These are phyloP conservation scores for Silurus aristotelis DNA, from an alignment of 2,797 vertebrate genomes.

Conservation along the genomic window DNA sequence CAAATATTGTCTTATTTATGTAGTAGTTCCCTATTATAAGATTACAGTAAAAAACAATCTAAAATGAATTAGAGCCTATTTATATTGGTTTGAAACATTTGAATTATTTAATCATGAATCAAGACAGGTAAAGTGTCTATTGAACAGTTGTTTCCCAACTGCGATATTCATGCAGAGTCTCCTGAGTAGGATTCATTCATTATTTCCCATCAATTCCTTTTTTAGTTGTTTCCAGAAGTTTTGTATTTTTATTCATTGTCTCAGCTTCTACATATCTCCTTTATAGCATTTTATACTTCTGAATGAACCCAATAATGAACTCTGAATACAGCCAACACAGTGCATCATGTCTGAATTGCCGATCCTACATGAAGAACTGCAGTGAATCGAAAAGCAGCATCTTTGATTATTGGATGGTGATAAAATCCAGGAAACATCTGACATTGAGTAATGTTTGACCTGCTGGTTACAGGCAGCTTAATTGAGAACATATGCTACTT, in stretches of 20 bases:
- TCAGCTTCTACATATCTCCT: not conserved
- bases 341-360: not conserved
- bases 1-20: no score
- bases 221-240: not conserved
- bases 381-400: constrained; percentile 16
- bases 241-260: not conserved
- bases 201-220: not conserved
- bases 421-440: constrained; percentile 40
- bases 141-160: not conserved
- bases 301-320: not conserved
- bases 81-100: no score
- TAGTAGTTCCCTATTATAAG: no score
- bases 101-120: no score
- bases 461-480: constrained; percentile 50
- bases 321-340: not conserved
- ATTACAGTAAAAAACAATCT: no score
- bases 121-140: not conserved
- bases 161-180: not conserved
- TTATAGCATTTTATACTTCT: not conserved
- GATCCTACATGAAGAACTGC: not conserved
- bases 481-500: constrained; percentile 60
- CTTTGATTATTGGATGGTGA: not conserved
- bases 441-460: constrained; percentile 48
- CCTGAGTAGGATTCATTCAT: not conserved
- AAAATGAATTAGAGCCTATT: no score